Evolutionary conservation across 2,888 invertebrate genomes (phyloP).

Genomic region (Petrophora chlorosata): DNA sequence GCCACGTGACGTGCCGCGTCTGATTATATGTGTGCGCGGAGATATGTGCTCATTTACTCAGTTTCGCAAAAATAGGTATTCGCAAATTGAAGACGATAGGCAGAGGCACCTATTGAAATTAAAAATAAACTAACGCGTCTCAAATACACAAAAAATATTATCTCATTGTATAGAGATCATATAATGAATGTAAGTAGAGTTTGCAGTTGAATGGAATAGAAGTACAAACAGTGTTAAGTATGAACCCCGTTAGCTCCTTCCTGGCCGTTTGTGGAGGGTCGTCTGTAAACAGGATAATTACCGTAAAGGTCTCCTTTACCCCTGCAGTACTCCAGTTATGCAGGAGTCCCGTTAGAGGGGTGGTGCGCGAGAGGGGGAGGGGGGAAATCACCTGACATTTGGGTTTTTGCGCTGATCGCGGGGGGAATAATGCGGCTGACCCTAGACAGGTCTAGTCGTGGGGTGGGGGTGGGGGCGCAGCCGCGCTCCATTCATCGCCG

Average conservation of each 20-base stretch:
- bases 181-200: too few relatives aligned
- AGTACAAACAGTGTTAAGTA: slow-evolving; percentile 3
- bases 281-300: slow-evolving; percentile 24
- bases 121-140: too few relatives aligned
- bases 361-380: slow-evolving; percentile 29
- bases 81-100: too few relatives aligned
- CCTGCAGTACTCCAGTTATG: slow-evolving; percentile 26
- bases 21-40: too few relatives aligned
- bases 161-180: too few relatives aligned
- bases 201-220: slow-evolving; percentile 3
- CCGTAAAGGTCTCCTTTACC: slow-evolving; percentile 42
- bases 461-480: slow-evolving; percentile 27
- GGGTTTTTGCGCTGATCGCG: slow-evolving; percentile 52
- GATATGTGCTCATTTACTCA: too few relatives aligned
- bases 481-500: slow-evolving; percentile 15
- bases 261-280: background rate
- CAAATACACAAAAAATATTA: too few relatives aligned
- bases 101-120: too few relatives aligned
- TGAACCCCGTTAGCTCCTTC: slow-evolving; percentile 9
- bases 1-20: too few relatives aligned
- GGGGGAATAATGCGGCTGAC: slow-evolving; percentile 53
- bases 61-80: too few relatives aligned
- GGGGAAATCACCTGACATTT: slow-evolving; percentile 63
- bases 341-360: slow-evolving; percentile 48
- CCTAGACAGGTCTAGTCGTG: slow-evolving; percentile 45